Percentiles rank a stretch among this genome's conserved stretches.
Conservation (phyloP, 2,888 invertebrate species). For the Athalia circularis region DNA sequence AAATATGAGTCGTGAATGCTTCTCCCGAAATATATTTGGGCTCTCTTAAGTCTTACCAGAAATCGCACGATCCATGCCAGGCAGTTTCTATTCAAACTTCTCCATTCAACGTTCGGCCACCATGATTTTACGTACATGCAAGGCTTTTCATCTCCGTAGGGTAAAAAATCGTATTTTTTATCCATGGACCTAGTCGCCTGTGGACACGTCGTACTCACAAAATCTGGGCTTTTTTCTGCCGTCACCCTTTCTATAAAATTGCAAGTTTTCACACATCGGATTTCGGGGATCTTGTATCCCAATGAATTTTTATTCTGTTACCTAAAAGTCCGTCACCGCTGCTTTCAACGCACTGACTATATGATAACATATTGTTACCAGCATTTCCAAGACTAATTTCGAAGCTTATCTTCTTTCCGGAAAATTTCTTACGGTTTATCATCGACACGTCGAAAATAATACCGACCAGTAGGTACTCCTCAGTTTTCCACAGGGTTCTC, state of each 20-base stretch:
- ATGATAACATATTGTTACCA: slow-evolving; percentile 71
- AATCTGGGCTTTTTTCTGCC: slow-evolving; percentile 55
- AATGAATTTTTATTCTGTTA: slow-evolving; percentile 17
- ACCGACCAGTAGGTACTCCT: slow-evolving; percentile 81
- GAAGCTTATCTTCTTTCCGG: slow-evolving; percentile 78
- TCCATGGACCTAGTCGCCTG: slow-evolving; percentile 74
- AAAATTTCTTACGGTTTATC: slow-evolving; percentile 78
- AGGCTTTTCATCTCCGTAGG: slow-evolving; percentile 78
- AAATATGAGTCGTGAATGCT: not conserved
- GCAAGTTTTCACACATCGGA: too few relatives aligned
- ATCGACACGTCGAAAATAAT: slow-evolving; percentile 82
- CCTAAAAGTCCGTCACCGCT: slow-evolving; percentile 45
- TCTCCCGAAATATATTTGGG: not conserved
- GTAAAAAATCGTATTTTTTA: slow-evolving; percentile 73
- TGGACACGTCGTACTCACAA: slow-evolving; percentile 71
- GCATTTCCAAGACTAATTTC: slow-evolving; percentile 82
- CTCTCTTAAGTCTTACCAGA: slow-evolving; percentile 75
- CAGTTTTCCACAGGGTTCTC: slow-evolving; percentile 78
- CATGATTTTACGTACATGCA: slow-evolving; percentile 79
- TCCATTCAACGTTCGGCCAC: slow-evolving; percentile 81
- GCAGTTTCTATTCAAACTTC: slow-evolving; percentile 82
- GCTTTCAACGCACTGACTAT: slow-evolving; percentile 42
- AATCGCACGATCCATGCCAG: slow-evolving; percentile 78
- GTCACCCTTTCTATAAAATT: slow-evolving; percentile 60
- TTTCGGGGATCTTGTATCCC: too few relatives aligned